These are phyloP conservation scores for Cotesia glomerata DNA, from an alignment of 1,140 invertebrate species.

Conservation along the genomic window DNA sequence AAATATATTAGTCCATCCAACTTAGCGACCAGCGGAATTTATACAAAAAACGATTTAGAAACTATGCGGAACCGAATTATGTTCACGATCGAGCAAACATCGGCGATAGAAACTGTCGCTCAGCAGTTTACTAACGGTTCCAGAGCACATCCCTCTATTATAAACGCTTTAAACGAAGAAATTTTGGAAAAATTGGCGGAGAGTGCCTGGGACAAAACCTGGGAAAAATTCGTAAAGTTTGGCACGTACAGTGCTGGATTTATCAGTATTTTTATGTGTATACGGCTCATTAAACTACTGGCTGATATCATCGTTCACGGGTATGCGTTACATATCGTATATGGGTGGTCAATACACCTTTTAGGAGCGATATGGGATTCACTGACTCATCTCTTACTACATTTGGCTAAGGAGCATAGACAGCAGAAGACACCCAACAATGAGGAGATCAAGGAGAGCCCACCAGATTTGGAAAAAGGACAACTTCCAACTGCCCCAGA, in stretches of 20 bases:
- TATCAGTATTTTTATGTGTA: slow-evolving; percentile 12
- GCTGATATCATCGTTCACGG: slow-evolving; percentile 26
- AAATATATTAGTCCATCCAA: neutral
- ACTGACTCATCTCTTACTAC: neutral
- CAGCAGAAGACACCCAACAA: neutral
- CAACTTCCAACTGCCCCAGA: too few species aligned
- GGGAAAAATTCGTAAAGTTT: slow-evolving; percentile 28
- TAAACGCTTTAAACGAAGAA: neutral
- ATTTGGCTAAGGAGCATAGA: neutral
- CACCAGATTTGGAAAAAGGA: neutral
- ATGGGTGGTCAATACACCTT: slow-evolving; percentile 23
- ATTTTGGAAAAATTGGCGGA: slow-evolving; percentile 23
- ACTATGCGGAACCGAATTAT: neutral
- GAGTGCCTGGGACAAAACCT: slow-evolving; percentile 28
- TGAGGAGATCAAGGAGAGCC: neutral
- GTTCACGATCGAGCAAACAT: neutral
- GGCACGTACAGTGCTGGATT: slow-evolving; percentile 18
- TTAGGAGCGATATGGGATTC: slow-evolving; percentile 5
- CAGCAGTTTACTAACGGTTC: neutral
- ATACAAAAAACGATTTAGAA: neutral
- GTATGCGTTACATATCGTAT: slow-evolving; percentile 24
- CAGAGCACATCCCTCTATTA: neutral
- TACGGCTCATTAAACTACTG: slow-evolving; percentile 10
- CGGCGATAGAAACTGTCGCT: neutral
- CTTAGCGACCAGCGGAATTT: neutral